These are phyloP conservation scores for Lithodes maja DNA, from an alignment of 2,888 invertebrate genomes.

Conservation along the genomic window DNA sequence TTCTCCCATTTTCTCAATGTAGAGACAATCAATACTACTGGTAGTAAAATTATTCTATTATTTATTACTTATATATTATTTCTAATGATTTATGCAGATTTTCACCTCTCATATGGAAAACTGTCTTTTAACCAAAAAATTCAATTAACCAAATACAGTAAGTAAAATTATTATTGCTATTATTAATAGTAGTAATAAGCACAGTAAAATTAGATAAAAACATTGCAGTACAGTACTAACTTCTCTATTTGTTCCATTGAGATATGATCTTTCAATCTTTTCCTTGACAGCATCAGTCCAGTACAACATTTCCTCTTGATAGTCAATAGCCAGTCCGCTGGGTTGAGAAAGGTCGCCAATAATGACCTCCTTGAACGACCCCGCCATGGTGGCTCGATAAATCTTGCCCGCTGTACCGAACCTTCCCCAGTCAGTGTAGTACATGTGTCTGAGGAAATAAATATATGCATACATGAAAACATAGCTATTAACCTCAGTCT, in stretches of 20 bases:
- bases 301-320: conserved; percentile 86
- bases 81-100: no score
- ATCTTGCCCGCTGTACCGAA: conserved; percentile 96
- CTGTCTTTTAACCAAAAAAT: no score
- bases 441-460: conserved; percentile 77
- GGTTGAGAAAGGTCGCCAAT: conserved; percentile 94
- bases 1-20: no score
- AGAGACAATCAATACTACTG: no score
- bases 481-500: no score
- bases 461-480: not conserved
- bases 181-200: no score
- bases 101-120: no score
- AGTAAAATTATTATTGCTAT: no score
- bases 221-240: conserved; percentile 63
- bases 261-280: conserved; percentile 93
- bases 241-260: conserved; percentile 91
- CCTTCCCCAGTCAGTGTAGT: conserved; percentile 97
- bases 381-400: conserved; percentile 96
- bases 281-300: conserved; percentile 98
- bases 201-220: no score
- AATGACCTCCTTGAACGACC: conserved; percentile 90
- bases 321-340: conserved; percentile 96
- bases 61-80: no score
- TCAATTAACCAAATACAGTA: no score
- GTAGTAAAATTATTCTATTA: no score